phyloP scores from a whole-genome alignment of 2,888 invertebrate genomes.

The Girardia tigrina region DNA sequence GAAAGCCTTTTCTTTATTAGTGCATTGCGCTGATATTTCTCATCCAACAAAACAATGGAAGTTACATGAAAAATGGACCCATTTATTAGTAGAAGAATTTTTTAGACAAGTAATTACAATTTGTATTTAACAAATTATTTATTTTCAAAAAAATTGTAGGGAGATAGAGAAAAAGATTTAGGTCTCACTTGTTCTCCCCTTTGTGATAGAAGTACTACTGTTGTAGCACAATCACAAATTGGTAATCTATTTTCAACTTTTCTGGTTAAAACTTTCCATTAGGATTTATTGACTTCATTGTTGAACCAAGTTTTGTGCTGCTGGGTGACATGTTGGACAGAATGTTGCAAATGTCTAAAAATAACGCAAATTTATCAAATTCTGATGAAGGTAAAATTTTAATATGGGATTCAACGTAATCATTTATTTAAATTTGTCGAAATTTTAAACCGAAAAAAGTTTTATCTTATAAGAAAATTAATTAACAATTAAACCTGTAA shows the following conservation, averaged over 20 bases:
- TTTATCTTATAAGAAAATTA: too few species aligned
- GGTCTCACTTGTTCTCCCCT: slow-evolving; percentile 36
- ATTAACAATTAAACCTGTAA: too few species aligned
- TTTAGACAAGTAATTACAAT: slow-evolving; percentile 34
- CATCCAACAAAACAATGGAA: slow-evolving; percentile 37
- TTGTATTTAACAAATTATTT: not conserved
- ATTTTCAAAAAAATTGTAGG: slow-evolving; percentile 31
- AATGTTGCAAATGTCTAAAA: slow-evolving; percentile 1
- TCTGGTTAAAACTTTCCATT: not conserved
- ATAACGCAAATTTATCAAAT: not conserved
- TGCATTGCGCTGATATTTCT: slow-evolving; percentile 37
- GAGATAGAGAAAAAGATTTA: slow-evolving; percentile 35
- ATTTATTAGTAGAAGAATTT: slow-evolving; percentile 36
- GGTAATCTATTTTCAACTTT: slow-evolving; percentile 33
- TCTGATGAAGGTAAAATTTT: not conserved
- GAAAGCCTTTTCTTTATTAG: slow-evolving; percentile 36
- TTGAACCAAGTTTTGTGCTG: slow-evolving; percentile 37
- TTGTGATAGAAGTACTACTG: slow-evolving; percentile 37
- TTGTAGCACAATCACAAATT: slow-evolving; percentile 38
- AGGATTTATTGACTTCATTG: slow-evolving; percentile 38
- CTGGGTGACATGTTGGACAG: slow-evolving; percentile 37
- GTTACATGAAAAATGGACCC: slow-evolving; percentile 37
- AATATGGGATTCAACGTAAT: too few species aligned
- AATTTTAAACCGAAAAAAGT: too few species aligned
- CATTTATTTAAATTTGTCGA: too few species aligned